A percentile compares a stretch with the other conserved stretches of the same genome.
These are phyloP conservation scores for Cepaea hortensis DNA, from an alignment of 2,888 invertebrate species.

Conservation along the genomic window DNA sequence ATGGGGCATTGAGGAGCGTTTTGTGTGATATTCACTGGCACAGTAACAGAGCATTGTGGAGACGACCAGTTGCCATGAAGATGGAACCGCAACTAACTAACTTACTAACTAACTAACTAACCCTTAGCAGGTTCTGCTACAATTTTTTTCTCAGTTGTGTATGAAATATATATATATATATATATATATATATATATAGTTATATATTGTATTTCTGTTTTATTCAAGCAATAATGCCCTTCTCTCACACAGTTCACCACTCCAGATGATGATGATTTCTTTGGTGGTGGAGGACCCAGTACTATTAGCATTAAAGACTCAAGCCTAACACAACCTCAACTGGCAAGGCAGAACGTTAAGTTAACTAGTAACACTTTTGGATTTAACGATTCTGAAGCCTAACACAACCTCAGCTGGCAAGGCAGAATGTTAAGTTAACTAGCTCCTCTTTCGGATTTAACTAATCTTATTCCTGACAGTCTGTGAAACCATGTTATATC, in stretches of 20 bases:
- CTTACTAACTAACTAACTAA: no score
- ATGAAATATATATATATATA: no score
- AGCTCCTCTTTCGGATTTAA: neutral
- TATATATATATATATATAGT: no score
- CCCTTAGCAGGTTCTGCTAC: no score
- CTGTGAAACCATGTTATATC: neutral
- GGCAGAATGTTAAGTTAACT: conserved; percentile 13
- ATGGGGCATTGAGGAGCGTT: no score
- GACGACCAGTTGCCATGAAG: no score
- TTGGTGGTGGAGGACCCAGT: conserved; percentile 25
- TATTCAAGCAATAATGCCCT: neutral
- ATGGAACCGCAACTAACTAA: no score
- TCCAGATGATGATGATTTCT: conserved; percentile 15
- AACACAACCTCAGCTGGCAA: neutral
- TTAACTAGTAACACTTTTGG: neutral
- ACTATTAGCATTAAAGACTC: conserved; percentile 33
- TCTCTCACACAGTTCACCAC: conserved; percentile 29
- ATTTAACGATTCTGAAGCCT: conserved; percentile 25
- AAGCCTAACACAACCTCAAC: neutral
- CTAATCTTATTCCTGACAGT: conserved; percentile 5
- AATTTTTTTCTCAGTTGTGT: no score
- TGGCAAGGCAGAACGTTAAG: conserved; percentile 17
- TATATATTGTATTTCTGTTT: neutral
- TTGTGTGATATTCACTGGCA: no score
- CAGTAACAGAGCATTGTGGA: no score